Percentiles rank a stretch among this genome's conserved stretches.
These are phyloP conservation scores for Lamprologus callipterus DNA, from an alignment of 2,113 vertebrate genomes.

Conservation along the genomic window DNA sequence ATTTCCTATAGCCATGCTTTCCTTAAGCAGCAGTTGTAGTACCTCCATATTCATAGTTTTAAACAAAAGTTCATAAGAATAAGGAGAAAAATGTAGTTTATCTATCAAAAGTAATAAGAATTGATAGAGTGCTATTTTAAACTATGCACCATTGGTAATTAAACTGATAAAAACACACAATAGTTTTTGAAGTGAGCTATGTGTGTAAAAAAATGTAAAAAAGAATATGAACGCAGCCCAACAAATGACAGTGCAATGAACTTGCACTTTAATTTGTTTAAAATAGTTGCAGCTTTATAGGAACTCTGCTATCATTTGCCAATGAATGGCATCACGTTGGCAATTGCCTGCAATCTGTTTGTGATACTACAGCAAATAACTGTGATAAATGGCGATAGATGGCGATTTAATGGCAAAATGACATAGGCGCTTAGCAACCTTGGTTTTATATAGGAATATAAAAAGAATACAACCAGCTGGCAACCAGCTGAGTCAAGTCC, in stretches of 20 bases:
- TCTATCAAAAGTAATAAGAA: not conserved
- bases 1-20: not conserved
- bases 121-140: not conserved
- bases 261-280: not conserved
- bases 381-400: not conserved
- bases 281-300: not conserved
- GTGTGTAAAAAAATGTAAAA: not conserved
- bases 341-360: not conserved
- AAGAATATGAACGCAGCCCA: not conserved
- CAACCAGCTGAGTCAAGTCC: not conserved
- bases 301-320: not conserved
- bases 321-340: rapidly evolving
- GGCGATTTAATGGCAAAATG: not conserved
- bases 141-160: not conserved
- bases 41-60: not conserved
- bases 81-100: not conserved
- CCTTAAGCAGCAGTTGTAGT: not conserved
- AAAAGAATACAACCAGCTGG: not conserved
- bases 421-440: not conserved
- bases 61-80: not conserved
- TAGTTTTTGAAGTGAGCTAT: not conserved
- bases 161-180: not conserved
- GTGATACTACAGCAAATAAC: not conserved
- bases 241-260: not conserved
- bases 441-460: not conserved